A percentile compares a stretch with the other conserved stretches of the same genome.
Conservation (phyloP, 2,888 invertebrate species). For the Chrysomela aeneicollis region DNA sequence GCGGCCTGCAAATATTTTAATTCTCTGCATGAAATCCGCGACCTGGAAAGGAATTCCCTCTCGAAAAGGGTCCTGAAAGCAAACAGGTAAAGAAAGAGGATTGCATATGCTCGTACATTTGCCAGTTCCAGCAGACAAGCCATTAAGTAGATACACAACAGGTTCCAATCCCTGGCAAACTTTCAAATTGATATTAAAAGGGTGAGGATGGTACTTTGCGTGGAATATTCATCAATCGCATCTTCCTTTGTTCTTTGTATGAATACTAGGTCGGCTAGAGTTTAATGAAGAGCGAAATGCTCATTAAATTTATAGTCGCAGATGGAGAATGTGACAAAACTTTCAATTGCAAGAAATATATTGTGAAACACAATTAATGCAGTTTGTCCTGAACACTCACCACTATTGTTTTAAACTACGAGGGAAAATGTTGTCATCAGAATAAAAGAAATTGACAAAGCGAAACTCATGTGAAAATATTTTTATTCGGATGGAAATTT, state of each 20-base stretch:
- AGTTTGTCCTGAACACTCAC: too few relatives aligned
- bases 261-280: background rate
- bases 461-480: too few relatives aligned
- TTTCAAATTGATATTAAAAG: slow-evolving; percentile 18
- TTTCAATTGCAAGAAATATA: too few relatives aligned
- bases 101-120: slow-evolving; percentile 13
- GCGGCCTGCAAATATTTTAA: too few relatives aligned
- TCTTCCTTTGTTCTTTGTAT: background rate
- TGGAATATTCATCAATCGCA: background rate
- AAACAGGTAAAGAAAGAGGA: slow-evolving; percentile 6
- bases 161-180: slow-evolving; percentile 29
- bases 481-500: too few relatives aligned
- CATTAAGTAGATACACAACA: slow-evolving; percentile 43
- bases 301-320: background rate
- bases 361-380: too few relatives aligned
- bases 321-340: too few relatives aligned
- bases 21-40: too few relatives aligned
- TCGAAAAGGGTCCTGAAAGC: background rate
- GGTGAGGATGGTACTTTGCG: slow-evolving; percentile 4
- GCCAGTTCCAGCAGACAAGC: slow-evolving; percentile 28
- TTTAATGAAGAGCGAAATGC: background rate
- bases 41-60: background rate
- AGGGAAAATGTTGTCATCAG: too few relatives aligned
- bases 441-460: too few relatives aligned
- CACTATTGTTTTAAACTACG: too few relatives aligned